Evolutionary conservation across 2,797 vertebrate genomes (phyloP).

Genomic region (Sebastes vulpes): DNA sequence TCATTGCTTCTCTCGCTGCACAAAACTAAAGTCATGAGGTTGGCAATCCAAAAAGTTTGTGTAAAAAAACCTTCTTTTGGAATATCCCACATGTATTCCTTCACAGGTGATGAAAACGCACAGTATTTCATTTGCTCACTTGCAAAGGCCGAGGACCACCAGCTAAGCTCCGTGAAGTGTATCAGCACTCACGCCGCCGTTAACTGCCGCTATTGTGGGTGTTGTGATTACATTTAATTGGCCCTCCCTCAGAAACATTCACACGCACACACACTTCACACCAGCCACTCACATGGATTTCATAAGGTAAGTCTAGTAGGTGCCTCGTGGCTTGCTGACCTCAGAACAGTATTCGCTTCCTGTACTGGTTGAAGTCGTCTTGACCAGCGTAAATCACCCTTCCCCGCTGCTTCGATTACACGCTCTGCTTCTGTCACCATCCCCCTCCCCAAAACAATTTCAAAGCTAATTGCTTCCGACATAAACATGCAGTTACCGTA

Average conservation of each 20-base stretch:
- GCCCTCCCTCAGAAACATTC: constrained; percentile 33
- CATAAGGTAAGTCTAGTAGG: constrained; percentile 64
- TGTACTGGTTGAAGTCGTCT: constrained; percentile 59
- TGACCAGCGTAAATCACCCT: constrained; percentile 71
- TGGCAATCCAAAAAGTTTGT: not conserved
- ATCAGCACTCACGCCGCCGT: constrained; percentile 38
- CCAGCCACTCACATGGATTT: constrained; percentile 63
- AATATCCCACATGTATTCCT: not conserved
- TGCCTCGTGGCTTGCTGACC: constrained; percentile 71
- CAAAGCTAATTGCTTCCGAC: constrained; percentile 76
- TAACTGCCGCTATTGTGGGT: constrained; percentile 47
- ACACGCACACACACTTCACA: constrained; percentile 37
- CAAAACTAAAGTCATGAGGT: not conserved
- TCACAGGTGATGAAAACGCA: constrained; percentile 21
- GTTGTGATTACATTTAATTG: constrained; percentile 69
- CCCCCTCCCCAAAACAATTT: constrained; percentile 50
- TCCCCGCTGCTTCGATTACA: constrained; percentile 62
- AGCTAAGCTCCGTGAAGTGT: constrained; percentile 39
- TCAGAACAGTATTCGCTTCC: constrained; percentile 75
- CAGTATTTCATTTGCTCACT: constrained; percentile 1
- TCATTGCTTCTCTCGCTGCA: not conserved
- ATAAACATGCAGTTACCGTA: constrained; percentile 68
- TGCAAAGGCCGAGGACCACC: constrained; percentile 45
- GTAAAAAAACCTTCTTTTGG: not conserved
- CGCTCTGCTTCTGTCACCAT: constrained; percentile 58